These are phyloP conservation scores for Isotomurus palustris DNA, from an alignment of 2,888 invertebrate genomes.

Conservation along the genomic window DNA sequence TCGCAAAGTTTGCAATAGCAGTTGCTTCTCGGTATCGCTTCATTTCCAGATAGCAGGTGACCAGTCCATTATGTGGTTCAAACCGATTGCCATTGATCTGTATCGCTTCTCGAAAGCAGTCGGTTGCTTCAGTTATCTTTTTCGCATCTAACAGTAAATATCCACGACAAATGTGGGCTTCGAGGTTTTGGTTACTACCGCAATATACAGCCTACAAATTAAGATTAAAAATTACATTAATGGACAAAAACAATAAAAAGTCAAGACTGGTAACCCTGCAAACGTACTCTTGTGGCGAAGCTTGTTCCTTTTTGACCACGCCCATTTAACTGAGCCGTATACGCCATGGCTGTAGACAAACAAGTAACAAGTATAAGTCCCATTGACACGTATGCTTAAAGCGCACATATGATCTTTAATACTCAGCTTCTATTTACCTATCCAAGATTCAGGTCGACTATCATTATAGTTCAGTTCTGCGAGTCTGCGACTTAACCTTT, in stretches of 20 bases:
- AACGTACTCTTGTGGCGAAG: conserved; percentile 63
- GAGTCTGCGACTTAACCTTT: conserved; percentile 56
- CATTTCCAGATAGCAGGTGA: conserved; percentile 66
- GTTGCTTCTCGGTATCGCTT: conserved; percentile 68
- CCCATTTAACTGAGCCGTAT: conserved; percentile 61
- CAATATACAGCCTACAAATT: conserved; percentile 31
- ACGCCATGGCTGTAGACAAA: conserved; percentile 59
- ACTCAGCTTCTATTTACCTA: conserved; percentile 48
- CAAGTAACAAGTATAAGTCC: not conserved
- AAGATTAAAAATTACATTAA: not conserved
- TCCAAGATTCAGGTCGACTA: conserved; percentile 63
- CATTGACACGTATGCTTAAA: too few species aligned
- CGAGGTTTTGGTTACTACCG: conserved; percentile 51
- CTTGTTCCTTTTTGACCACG: conserved; percentile 65
- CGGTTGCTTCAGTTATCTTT: conserved; percentile 62
- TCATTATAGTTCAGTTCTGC: conserved; percentile 39
- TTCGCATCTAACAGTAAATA: conserved; percentile 62
- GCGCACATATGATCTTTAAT: not conserved
- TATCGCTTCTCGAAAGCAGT: conserved; percentile 64
- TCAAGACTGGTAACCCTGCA: too few species aligned
- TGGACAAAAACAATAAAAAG: not conserved
- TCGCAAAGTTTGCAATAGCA: conserved; percentile 65
- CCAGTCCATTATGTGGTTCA: conserved; percentile 73
- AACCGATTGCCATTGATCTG: conserved; percentile 60
- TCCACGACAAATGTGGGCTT: conserved; percentile 71